Conservation (phyloP, 2,113 vertebrate genomes). For the Danio rerio region DNA sequence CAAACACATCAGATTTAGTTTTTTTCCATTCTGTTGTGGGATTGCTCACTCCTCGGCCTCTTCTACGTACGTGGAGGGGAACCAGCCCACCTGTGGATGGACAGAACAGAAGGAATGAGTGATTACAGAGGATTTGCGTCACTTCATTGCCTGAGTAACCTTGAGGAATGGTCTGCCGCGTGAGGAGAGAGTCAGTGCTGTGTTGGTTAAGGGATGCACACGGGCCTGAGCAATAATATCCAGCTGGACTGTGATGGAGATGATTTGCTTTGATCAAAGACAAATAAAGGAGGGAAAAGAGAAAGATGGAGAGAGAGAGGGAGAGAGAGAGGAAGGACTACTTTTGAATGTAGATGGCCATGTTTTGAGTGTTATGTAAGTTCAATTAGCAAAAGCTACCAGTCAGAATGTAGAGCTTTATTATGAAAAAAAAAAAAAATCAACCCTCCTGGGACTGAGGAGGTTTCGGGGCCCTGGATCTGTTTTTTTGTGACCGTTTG, state of each 20-base stretch:
- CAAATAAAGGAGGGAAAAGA: too few relatives aligned
- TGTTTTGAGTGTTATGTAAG: too few relatives aligned
- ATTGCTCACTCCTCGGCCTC: constrained; percentile 87
- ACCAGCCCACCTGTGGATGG: constrained; percentile 90
- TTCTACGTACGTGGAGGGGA: constrained; percentile 97
- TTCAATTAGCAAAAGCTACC: too few relatives aligned
- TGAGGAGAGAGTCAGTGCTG: not conserved
- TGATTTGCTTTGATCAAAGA: too few relatives aligned
- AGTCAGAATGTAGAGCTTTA: too few relatives aligned
- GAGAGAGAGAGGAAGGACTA: not conserved
- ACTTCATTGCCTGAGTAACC: constrained; percentile 25
- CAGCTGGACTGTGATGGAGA: not conserved
- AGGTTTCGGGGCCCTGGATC: too few relatives aligned
- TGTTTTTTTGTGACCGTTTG: too few relatives aligned
- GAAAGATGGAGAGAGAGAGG: not conserved
- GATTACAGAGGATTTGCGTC: constrained; percentile 25
- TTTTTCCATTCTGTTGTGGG: constrained; percentile 21
- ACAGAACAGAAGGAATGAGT: constrained; percentile 11
- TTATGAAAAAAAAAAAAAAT: too few relatives aligned
- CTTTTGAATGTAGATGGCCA: too few relatives aligned
- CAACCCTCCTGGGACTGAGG: too few relatives aligned
- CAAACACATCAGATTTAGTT: not conserved
- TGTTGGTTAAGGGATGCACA: constrained; percentile 4
- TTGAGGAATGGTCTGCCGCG: constrained; percentile 1
- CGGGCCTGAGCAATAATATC: not conserved